Evolutionary conservation across 2,797 vertebrate genomes (phyloP), one percentile per base, ranked within the genome.

Genomic region (Hapalemur alaotrensis): DNA sequence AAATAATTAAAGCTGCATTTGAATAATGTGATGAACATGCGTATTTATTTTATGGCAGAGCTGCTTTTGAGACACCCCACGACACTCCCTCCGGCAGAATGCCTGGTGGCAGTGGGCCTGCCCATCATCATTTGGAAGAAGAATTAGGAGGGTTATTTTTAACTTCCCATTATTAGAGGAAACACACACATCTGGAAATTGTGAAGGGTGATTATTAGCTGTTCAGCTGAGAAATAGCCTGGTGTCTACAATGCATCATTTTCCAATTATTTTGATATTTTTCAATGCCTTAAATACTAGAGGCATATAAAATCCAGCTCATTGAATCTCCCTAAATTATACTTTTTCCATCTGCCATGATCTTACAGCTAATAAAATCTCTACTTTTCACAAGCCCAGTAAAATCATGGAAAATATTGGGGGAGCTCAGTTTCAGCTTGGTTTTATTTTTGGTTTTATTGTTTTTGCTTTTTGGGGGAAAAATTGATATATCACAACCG

Each of bases 271-370:
- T 97, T 78, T 97, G 95, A 95, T 97, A 97, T 91, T 94, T 93
- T 73, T 95, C 72, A 92, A 82, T 97, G 96, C 95, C 97, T 97
- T 97, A 76, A 97, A 97, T 95, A 97, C 97, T 96, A 97, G 78
- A 95, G 95, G 96, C 97, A 97, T 61, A 95, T 97, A 63, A 95
- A 97, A 97, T 12, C 89, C 96, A 97, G 97, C 97, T 97, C 97
- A 97, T 98, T 95, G 98, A 95, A 98, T 98, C 98, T 98, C 97
- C 76, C 95, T 93, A 67, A 92, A 98, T 98, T 97, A 98, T 82
- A 93, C 75, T 95, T 96, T 83, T 30, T 84, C 97, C 97, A 89
- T 98, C 95, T 97, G 98, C 91, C 0, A 17, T 14, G 30, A 91
- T 84, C 93, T 82, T 89, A 67, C 72, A 91, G 83, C 97, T 98